Evolutionary conservation across 2,888 invertebrate genomes (phyloP).

Genomic region (Heliconius charithonia): DNA sequence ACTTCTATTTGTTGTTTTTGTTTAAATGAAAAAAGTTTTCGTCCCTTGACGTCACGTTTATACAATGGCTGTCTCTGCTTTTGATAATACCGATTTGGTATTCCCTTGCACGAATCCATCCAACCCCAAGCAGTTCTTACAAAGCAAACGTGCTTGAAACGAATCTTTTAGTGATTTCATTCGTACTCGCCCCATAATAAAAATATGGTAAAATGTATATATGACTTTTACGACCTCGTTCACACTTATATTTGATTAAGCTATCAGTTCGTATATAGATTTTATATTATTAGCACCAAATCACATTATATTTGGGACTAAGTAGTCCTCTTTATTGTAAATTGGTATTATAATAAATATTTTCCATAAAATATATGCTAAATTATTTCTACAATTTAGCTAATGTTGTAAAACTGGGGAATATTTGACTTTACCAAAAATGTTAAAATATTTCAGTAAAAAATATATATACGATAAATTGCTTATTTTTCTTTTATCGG

Average conservation of each 20-base stretch:
- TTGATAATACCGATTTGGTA: conserved; percentile 37
- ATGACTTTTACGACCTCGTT: background rate
- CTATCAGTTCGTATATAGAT: background rate
- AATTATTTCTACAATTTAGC: no score
- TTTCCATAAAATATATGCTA: no score
- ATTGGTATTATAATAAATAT: no score
- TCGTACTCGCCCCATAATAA: background rate
- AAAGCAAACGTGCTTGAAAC: conserved; percentile 20
- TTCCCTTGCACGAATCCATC: conserved; percentile 35
- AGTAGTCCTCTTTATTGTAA: no score
- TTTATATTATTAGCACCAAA: background rate
- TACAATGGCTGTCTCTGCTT: conserved; percentile 48
- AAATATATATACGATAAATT: no score
- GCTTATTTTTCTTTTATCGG: no score
- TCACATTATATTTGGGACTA: background rate
- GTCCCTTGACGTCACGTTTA: conserved; percentile 60
- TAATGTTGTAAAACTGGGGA: no score
- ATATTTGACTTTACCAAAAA: no score
- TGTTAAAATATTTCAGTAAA: no score
- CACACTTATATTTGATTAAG: background rate
- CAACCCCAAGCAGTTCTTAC: conserved; percentile 26
- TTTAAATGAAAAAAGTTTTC: conserved; percentile 70
- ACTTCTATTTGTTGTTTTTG: conserved; percentile 40
- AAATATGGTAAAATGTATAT: background rate
- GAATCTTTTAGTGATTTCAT: background rate